Conservation (phyloP, 2,888 invertebrate genomes). For the Lapara coniferarum region DNA sequence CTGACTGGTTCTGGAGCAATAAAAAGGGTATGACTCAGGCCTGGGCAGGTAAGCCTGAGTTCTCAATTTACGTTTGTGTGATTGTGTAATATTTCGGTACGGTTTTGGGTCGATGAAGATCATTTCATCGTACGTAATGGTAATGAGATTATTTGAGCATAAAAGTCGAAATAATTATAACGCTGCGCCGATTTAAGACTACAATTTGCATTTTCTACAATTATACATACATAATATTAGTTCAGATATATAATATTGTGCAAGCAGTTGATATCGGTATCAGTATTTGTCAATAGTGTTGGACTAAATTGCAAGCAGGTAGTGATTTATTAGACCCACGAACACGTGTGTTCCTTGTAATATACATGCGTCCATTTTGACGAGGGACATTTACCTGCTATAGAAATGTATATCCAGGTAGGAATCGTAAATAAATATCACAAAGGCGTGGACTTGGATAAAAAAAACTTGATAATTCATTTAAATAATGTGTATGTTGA, state of each 20-base stretch:
- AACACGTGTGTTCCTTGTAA: conserved; percentile 66
- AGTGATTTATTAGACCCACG: conserved; percentile 63
- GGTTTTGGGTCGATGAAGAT: not conserved
- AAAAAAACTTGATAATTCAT: not conserved
- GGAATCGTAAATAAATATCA: conserved; percentile 10
- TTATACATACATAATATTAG: not conserved
- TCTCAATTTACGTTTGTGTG: conserved; percentile 22
- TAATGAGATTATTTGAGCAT: not conserved
- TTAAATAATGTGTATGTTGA: not conserved
- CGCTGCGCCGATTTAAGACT: not conserved
- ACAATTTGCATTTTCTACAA: not conserved
- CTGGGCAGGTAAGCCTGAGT: conserved; percentile 48
- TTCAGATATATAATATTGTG: not conserved
- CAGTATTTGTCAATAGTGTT: conserved; percentile 47
- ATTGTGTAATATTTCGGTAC: conserved; percentile 26
- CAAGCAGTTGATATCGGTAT: not conserved
- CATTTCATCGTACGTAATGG: not conserved
- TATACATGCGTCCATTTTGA: conserved; percentile 42
- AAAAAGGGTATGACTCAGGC: conserved; percentile 75
- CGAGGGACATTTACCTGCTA: conserved; percentile 77
- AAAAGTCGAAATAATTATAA: not conserved
- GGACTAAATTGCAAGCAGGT: conserved; percentile 37
- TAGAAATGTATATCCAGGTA: conserved; percentile 47
- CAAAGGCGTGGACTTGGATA: not conserved
- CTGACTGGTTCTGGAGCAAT: conserved; percentile 73